phyloP scores from a whole-genome alignment of 2,797 vertebrate species.

The Apodemus agrarius region DNA sequence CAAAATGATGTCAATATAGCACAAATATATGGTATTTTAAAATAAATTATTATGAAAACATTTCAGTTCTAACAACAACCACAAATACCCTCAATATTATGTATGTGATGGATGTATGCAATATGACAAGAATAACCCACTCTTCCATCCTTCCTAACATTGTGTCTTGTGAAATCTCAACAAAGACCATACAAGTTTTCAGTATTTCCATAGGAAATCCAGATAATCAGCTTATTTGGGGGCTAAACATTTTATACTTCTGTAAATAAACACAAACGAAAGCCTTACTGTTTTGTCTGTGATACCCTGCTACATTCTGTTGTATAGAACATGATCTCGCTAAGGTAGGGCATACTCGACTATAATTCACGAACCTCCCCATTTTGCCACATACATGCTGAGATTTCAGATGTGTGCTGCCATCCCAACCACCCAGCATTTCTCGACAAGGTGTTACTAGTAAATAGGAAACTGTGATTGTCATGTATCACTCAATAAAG shows the following conservation, averaged over 20 bases:
- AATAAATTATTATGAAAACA: background rate
- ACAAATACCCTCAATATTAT: fast-evolving
- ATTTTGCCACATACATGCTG: background rate
- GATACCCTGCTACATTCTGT: background rate
- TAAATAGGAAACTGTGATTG: background rate
- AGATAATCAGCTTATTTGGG: background rate
- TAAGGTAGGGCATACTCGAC: background rate
- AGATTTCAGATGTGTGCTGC: background rate
- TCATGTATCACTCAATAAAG: background rate
- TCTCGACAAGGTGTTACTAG: background rate
- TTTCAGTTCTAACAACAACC: background rate
- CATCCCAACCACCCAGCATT: background rate
- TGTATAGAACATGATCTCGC: background rate
- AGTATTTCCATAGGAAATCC: background rate
- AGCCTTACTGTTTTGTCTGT: background rate
- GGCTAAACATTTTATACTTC: background rate
- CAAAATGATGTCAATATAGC: background rate
- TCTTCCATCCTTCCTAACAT: background rate
- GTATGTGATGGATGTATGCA: background rate
- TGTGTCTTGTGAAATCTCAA: background rate
- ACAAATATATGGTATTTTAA: background rate
- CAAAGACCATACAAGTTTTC: background rate
- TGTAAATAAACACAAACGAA: background rate
- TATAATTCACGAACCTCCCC: background rate
- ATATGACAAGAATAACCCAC: background rate